Evolutionary conservation across 2,113 vertebrate genomes (phyloP).

Genomic region (Heteronetta atricapilla): DNA sequence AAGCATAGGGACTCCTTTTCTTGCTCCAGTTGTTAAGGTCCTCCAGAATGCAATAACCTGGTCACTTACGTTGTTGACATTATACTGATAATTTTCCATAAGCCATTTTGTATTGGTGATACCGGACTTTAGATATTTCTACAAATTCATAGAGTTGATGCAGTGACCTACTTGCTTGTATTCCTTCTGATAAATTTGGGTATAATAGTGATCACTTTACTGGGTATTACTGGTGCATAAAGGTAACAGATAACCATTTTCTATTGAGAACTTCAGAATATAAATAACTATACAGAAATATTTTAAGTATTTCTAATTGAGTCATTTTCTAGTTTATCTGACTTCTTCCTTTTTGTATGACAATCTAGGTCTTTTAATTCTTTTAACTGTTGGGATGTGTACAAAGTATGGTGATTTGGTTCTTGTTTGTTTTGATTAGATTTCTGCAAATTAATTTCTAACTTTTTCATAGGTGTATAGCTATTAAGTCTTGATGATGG

Average conservation of each 20-base stretch:
- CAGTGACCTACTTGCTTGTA: not conserved
- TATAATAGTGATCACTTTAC: not conserved
- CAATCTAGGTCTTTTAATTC: not conserved
- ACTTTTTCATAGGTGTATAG: not conserved
- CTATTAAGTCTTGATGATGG: not conserved
- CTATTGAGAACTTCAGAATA: not conserved
- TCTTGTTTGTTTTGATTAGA: not conserved
- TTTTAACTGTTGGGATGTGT: not conserved
- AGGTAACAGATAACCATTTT: not conserved
- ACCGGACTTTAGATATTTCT: not conserved
- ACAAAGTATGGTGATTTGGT: not conserved
- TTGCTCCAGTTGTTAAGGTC: not conserved
- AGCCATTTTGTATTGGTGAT: not conserved
- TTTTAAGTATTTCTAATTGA: not conserved
- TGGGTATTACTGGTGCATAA: not conserved
- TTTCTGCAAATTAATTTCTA: not conserved
- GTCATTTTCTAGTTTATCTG: not conserved
- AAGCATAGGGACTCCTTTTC: not conserved
- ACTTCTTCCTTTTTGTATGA: not conserved
- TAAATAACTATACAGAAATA: not conserved
- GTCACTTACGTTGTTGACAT: not conserved
- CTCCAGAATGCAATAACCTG: not conserved
- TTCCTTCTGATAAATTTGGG: not conserved
- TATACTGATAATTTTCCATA: rapidly evolving
- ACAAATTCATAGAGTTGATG: not conserved